Evolutionary conservation across 2,113 vertebrate genomes (phyloP).

Genomic region (Delphinus delphis): DNA sequence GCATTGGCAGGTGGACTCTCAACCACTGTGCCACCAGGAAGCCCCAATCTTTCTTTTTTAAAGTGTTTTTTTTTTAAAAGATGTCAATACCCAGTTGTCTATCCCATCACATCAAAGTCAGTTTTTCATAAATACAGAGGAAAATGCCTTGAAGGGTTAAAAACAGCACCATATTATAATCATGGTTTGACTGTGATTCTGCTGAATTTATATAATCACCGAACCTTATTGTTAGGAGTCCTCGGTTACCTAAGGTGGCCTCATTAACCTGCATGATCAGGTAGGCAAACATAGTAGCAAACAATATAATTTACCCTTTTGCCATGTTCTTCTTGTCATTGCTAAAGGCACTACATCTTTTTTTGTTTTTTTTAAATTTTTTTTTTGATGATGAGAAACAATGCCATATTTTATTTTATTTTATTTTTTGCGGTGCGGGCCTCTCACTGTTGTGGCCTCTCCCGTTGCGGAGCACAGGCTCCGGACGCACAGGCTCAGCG

Average conservation of each 20-base stretch:
- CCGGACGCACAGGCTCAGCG: no score
- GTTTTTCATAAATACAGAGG: neutral
- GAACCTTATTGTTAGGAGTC: neutral
- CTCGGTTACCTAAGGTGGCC: conserved; percentile 13
- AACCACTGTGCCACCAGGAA: no score
- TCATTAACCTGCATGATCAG: neutral
- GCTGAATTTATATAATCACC: conserved; percentile 19
- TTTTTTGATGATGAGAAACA: no score
- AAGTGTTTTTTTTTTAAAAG: neutral
- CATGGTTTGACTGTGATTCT: neutral
- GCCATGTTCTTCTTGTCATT: conserved; percentile 58
- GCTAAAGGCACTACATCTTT: neutral
- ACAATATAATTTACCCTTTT: neutral
- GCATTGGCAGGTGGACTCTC: no score
- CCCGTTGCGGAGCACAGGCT: no score
- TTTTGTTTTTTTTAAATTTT: no score
- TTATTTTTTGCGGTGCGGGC: no score
- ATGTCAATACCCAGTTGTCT: neutral
- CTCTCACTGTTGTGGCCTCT: no score
- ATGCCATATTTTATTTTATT: no score
- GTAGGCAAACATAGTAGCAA: conserved; percentile 24
- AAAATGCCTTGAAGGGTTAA: conserved; percentile 9
- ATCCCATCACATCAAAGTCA: neutral
- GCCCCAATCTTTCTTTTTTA: neutral
- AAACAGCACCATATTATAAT: conserved; percentile 38